A percentile compares a stretch with the other conserved stretches of the same genome.
These are phyloP conservation scores for Branchipolynoe longqiensis DNA, from an alignment of 2,888 invertebrate species.

Conservation along the genomic window DNA sequence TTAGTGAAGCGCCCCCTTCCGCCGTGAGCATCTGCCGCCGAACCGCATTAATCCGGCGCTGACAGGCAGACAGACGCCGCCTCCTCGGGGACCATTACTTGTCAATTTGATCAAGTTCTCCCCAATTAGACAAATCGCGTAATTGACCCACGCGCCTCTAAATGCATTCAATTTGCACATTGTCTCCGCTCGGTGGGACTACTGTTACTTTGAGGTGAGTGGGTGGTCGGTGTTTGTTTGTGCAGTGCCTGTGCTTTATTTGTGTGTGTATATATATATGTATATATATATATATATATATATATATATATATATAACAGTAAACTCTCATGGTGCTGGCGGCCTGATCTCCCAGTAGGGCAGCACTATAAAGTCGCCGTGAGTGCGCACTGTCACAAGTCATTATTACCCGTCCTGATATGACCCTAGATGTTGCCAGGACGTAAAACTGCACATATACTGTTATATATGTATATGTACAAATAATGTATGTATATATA, in stretches of 20 bases:
- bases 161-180: constrained; percentile 5
- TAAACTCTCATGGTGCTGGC: too few species aligned
- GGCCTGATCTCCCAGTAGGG: too few species aligned
- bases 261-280: background rate
- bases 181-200: background rate
- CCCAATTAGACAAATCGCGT: constrained; percentile 54
- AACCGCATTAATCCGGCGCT: constrained; percentile 44
- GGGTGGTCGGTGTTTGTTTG: background rate
- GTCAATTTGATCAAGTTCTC: constrained; percentile 57
- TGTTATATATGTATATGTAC: too few species aligned
- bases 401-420: too few species aligned
- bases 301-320: background rate
- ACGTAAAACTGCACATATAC: too few species aligned
- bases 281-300: background rate
- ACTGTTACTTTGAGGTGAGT: background rate
- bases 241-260: background rate
- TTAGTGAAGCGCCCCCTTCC: too few species aligned
- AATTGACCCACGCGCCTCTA: background rate
- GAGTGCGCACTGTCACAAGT: too few species aligned
- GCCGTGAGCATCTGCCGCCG: constrained; percentile 54
- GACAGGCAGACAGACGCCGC: constrained; percentile 43
- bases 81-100: constrained; percentile 50
- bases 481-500: too few species aligned
- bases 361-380: too few species aligned
- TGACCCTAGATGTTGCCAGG: too few species aligned